phyloP scores from a whole-genome alignment of 2,888 invertebrate species.

The Steinernema carpocapsae region DNA sequence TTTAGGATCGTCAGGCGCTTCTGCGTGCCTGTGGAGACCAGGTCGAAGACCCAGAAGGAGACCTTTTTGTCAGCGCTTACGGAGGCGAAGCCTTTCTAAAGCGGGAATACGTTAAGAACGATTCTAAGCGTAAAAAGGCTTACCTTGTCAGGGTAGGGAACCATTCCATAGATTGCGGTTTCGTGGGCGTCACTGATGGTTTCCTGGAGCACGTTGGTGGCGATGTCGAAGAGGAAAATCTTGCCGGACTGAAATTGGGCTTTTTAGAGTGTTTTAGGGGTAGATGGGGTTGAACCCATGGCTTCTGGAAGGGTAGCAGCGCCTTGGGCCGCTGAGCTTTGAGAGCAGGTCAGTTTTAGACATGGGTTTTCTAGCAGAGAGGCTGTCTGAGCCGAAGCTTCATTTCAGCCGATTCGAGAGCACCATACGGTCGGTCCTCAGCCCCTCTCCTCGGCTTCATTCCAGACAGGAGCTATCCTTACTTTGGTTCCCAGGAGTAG shows the following conservation, averaged over 20 bases:
- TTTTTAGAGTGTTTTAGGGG: not conserved
- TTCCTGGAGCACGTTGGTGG: slow-evolving; percentile 82
- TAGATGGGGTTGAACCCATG: too few species aligned
- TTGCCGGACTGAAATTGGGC: slow-evolving; percentile 69
- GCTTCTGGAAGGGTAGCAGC: too few species aligned
- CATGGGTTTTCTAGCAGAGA: too few species aligned
- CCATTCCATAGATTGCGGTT: slow-evolving; percentile 81
- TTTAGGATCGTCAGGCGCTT: slow-evolving; percentile 74
- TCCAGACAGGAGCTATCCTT: not conserved
- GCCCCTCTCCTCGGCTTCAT: too few species aligned
- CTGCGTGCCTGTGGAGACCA: slow-evolving; percentile 71
- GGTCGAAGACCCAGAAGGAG: slow-evolving; percentile 91
- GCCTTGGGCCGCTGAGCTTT: too few species aligned
- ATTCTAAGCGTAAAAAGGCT: slow-evolving; percentile 51
- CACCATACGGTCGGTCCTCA: too few species aligned
- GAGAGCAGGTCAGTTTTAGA: too few species aligned
- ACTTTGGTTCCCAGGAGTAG: slow-evolving; percentile 84
- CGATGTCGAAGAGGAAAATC: slow-evolving; percentile 68
- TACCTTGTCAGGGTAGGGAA: slow-evolving; percentile 82
- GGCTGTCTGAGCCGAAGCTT: too few species aligned
- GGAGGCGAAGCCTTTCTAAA: slow-evolving; percentile 73
- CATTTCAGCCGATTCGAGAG: too few species aligned
- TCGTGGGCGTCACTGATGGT: slow-evolving; percentile 79
- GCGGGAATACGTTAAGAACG: too few species aligned
- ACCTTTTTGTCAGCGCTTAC: slow-evolving; percentile 88